Percentiles rank a stretch among this genome's conserved stretches.
Conservation (phyloP, 2,797 vertebrate genomes). For the Darevskia nairensis region DNA sequence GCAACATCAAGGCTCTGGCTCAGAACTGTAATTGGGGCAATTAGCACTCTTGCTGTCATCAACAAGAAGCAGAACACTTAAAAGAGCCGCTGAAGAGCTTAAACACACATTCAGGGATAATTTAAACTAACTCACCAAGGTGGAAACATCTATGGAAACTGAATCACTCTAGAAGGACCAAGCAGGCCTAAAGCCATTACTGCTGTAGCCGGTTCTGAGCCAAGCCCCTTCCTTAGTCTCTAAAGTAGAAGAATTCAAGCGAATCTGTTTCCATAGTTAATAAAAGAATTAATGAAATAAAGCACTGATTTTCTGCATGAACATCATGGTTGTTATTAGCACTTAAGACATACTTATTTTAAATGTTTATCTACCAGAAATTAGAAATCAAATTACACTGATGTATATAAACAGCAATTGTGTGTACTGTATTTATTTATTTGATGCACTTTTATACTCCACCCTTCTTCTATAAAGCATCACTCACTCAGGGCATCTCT, state of each 20-base stretch:
- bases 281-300: background rate
- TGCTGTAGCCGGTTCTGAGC: background rate
- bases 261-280: background rate
- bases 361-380: too few species aligned
- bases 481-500: too few species aligned
- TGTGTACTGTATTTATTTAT: background rate
- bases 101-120: background rate
- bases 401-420: background rate
- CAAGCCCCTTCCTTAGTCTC: background rate
- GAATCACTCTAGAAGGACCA: background rate
- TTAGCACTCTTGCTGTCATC: background rate
- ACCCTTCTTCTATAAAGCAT: background rate
- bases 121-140: background rate
- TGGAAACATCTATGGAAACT: background rate
- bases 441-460: too few species aligned
- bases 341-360: too few species aligned
- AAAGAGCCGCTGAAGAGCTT: background rate
- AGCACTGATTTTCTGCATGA: background rate
- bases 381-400: background rate
- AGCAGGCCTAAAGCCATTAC: background rate
- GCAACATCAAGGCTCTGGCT: background rate
- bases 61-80: background rate
- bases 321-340: too few species aligned
- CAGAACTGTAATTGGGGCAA: background rate
- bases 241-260: background rate